Conservation (phyloP, 2,888 invertebrate genomes). For the Lycaena phlaeas region DNA sequence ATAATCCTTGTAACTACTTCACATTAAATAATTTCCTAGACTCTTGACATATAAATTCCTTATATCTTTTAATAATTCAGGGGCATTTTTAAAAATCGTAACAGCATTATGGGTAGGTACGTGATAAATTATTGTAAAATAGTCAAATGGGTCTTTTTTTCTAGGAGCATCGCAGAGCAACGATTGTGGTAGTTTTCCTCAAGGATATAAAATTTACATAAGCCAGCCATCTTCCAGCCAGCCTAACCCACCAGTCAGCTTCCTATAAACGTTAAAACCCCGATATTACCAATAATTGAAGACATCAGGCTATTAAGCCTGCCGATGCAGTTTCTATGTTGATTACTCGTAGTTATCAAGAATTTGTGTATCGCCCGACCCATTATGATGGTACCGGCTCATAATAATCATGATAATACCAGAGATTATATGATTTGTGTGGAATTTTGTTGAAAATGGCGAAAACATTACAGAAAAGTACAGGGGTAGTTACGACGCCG, state of each 20-base stretch:
- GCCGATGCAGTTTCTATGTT: conserved; percentile 61
- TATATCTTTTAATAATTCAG: too few species aligned
- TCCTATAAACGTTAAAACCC: conserved; percentile 58
- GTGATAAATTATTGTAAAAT: too few species aligned
- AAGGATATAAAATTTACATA: conserved; percentile 6
- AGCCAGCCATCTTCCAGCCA: neutral
- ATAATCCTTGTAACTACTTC: too few species aligned
- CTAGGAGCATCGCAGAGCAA: too few species aligned
- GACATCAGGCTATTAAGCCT: conserved; percentile 55
- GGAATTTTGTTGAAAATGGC: conserved; percentile 73
- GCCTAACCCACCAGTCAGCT: conserved; percentile 44
- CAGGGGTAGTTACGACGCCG: conserved; percentile 60
- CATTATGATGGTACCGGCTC: conserved; percentile 60
- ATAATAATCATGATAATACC: conserved; percentile 70
- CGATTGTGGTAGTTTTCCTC: neutral
- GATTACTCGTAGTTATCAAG: conserved; percentile 69
- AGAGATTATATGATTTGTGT: conserved; percentile 71
- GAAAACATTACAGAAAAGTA: conserved; percentile 73
- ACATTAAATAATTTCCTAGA: too few species aligned
- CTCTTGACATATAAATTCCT: too few species aligned
- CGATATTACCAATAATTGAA: conserved; percentile 70
- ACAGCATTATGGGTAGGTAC: too few species aligned
- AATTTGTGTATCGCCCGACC: conserved; percentile 60
- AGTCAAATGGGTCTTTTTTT: too few species aligned
- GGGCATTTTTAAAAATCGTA: too few species aligned